These are phyloP conservation scores for Meles meles DNA, from an alignment of 2,113 vertebrate genomes.

Conservation along the genomic window DNA sequence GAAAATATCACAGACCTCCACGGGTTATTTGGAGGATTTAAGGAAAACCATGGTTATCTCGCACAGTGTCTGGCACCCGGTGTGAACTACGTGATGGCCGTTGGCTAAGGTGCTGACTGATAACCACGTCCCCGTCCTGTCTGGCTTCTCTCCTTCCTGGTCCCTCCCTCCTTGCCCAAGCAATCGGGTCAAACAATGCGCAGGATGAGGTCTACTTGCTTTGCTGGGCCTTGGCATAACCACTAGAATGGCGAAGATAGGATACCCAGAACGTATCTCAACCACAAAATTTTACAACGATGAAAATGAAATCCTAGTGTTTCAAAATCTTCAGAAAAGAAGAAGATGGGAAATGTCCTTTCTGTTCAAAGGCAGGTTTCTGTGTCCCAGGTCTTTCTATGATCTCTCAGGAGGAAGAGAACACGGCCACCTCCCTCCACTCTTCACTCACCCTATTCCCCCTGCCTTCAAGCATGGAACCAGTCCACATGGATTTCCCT, in stretches of 20 bases:
- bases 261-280: not conserved
- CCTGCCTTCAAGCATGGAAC: rapidly evolving
- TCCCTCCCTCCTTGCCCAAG: not conserved
- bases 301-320: not conserved
- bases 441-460: not conserved
- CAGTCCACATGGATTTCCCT: not conserved
- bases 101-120: not conserved
- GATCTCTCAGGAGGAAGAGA: not conserved
- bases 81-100: not conserved
- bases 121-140: not conserved
- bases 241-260: not conserved
- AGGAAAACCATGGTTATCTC: not conserved
- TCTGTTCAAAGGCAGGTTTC: not conserved
- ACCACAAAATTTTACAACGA: not conserved
- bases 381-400: rapidly evolving
- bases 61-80: not conserved
- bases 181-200: not conserved
- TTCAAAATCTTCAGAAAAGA: not conserved
- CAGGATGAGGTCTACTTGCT: not conserved
- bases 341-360: not conserved
- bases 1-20: not conserved
- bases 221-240: not conserved
- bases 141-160: not conserved
- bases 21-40: not conserved
- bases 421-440: rapidly evolving